A percentile compares a stretch with the other conserved stretches of the same genome.
Evolutionary conservation across 2,888 invertebrate species (phyloP).

Genomic region (Brassicogethes aeneus): DNA sequence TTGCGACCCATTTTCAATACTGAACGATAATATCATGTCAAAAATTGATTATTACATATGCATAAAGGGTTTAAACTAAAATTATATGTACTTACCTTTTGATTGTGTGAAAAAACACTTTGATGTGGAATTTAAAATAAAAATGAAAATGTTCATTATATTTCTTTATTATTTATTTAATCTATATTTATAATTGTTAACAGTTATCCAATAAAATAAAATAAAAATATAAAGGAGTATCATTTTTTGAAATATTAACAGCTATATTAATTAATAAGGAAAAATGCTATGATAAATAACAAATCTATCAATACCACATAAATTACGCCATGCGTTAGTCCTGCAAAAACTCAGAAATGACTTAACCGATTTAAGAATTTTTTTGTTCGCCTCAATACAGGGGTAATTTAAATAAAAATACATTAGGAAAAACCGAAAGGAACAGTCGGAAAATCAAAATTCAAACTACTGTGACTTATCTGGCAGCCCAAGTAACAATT

Average conservation of each 20-base stretch:
- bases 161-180: slow-evolving; percentile 26
- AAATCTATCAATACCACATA: slow-evolving; percentile 9
- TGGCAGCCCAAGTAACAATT: too few relatives aligned
- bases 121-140: too few relatives aligned
- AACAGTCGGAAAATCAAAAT: too few relatives aligned
- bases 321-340: slow-evolving; percentile 16
- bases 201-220: slow-evolving; percentile 28
- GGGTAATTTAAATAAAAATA: slow-evolving; percentile 8
- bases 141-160: slow-evolving; percentile 6
- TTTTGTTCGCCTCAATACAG: slow-evolving; percentile 11
- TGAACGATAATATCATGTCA: too few relatives aligned
- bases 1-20: too few relatives aligned
- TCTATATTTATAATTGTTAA: slow-evolving; percentile 29
- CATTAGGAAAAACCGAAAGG: slow-evolving; percentile 6
- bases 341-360: slow-evolving; percentile 9
- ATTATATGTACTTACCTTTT: too few relatives aligned
- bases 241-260: slow-evolving; percentile 25
- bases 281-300: slow-evolving; percentile 25
- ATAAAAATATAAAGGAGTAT: slow-evolving; percentile 22
- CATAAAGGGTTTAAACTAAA: too few relatives aligned
- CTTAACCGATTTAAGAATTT: slow-evolving; percentile 4
- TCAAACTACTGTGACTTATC: too few relatives aligned
- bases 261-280: slow-evolving; percentile 26
- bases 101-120: too few relatives aligned
- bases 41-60: too few relatives aligned